These are phyloP conservation scores for Uropsilus gracilis DNA, from an alignment of 2,113 vertebrate genomes.

Conservation along the genomic window DNA sequence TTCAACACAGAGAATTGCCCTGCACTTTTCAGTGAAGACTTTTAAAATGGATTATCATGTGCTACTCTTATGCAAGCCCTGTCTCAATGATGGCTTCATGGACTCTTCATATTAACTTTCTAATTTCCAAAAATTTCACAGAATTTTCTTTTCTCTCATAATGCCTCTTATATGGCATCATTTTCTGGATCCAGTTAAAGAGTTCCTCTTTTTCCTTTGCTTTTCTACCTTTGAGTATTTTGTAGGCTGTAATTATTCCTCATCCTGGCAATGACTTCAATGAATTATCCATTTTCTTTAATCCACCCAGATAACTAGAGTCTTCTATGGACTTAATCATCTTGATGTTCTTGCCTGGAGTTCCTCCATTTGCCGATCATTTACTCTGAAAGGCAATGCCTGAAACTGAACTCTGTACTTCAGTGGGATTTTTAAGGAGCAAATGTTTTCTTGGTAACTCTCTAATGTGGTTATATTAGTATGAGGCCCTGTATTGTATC, in stretches of 20 bases:
- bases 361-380: conserved; percentile 17
- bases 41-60: not conserved
- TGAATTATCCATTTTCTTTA: conserved; percentile 53
- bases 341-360: not conserved
- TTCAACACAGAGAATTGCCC: not conserved
- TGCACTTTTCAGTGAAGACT: not conserved
- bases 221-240: conserved; percentile 47
- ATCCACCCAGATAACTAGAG: conserved; percentile 33
- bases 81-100: not conserved
- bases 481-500: not conserved
- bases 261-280: conserved; percentile 31
- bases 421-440: conserved; percentile 26
- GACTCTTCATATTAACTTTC: not conserved
- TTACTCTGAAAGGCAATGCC: conserved; percentile 32
- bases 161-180: not conserved
- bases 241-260: conserved; percentile 36
- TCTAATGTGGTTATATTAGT: conserved; percentile 12
- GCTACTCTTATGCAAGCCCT: not conserved
- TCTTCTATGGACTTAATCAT: conserved; percentile 46
- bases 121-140: conserved; percentile 28
- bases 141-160: not conserved
- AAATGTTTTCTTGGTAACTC: conserved; percentile 17
- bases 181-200: conserved; percentile 48
- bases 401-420: not conserved
- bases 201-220: not conserved